Base-by-base conservation (phyloP, 2,888 invertebrate genomes). In the Argyra leucocephala region DNA sequence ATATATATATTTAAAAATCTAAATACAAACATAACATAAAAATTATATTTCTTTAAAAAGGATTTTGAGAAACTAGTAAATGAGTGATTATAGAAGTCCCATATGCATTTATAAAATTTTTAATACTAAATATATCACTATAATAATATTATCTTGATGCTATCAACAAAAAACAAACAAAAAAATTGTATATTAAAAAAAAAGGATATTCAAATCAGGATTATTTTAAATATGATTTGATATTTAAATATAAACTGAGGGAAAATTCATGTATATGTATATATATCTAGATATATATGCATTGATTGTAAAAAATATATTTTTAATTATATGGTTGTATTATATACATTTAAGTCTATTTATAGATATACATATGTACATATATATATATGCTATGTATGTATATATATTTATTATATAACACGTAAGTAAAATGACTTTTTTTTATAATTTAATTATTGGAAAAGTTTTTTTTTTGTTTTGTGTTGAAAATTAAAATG, bases 81-180 rank as follows among this genome's bases (percentile, higher is more conserved):
- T 48, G 48, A 48, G 48, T 48, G 48, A 48, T n/a, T 48, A 48
- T 48, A 48, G n/a, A n/a, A 48, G 15, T 48, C 48, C 48, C 48
- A 48, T 48, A 48, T 48, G 37, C 15, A 15, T 12, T 37, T 48
- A 48, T 3, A 48, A 18, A 48, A 5, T 9, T 48, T 48, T 18
- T 18, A 48, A 48, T 18, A 48, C 15, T 48, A 15, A 48, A 48
- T 12, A 48, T 48, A 48, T 31, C 2, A 31, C 31, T 48, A 48
- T 18, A 48, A 48, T n/a, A 48, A 15, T 15, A 48, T 48, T 48
- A 48, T 48, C 48, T 48, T 48, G 48, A 48, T 48, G 48, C 5
- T 48, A 48, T 31, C 31, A 48, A n/a, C 5, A 48, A 48, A 48
- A 48, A 48, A 48, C 15, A 48, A 48, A 48, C 9, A 48, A 6